Evolutionary conservation across 1,140 invertebrate genomes (phyloP), one percentile per base, ranked within the genome.

Genomic region (Drosophila repleta): DNA sequence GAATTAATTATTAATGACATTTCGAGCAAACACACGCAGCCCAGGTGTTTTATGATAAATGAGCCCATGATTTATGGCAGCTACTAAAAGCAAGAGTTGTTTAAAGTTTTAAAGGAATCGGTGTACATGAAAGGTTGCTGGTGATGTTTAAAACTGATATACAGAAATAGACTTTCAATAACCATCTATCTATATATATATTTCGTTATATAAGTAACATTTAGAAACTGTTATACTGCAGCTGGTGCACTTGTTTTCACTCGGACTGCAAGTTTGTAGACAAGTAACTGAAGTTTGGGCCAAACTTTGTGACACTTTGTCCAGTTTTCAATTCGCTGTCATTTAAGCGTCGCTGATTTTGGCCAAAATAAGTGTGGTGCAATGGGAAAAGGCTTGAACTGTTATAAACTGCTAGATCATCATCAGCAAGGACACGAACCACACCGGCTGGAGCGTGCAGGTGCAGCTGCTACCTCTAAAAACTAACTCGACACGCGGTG

Each of bases 1-100:
- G 76, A 62, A 63, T 81, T 80, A 80, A 80, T 81, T 80, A 78
- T 64, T 67, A 80, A 76, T 69, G 58, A 49, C 49, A 21, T 10
- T 21, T 32, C 13, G 8, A 26, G 1, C n/a, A 18, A 29, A 48
- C 60, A 41, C 35, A 39, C 13, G 39, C 46, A 43, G 37, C 5
- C 32, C 77, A 76, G 77, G 77, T 76, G 60, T 35, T 57, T 71
- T 35, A 66, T 76, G 78, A 76, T 79, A 72, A 79, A 79, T 72
- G n/a, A 37, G 13, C 11, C 13, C 13, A 32, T 39, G 26, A 71
- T 63, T 63, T 55, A 69, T 69, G 49, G 21, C 48, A 29, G 10
- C 15, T 1, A 11, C 10, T n/a, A n/a, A 7, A 18, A n/a, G n/a
- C n/a, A n/a, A n/a, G n/a, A 4, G 11, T 13, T 49, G 15, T 35